phyloP scores from a whole-genome alignment of 2,113 vertebrate species.

The Ploceus nigricollis region DNA sequence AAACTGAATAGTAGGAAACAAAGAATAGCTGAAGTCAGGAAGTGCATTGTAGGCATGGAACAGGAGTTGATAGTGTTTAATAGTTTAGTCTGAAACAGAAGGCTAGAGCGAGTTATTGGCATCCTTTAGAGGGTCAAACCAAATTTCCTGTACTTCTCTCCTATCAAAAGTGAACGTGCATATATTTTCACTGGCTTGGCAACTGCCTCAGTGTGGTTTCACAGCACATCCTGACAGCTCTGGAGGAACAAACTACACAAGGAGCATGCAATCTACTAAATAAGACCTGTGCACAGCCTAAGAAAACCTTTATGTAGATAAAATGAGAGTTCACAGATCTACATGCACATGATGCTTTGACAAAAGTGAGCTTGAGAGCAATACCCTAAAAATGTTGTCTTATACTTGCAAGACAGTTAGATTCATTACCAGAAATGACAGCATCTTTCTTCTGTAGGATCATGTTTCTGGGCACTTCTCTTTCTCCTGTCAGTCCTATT shows the following conservation, averaged over 20 bases:
- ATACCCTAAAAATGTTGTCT: background rate
- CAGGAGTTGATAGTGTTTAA: constrained; percentile 31
- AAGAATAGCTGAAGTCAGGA: constrained; percentile 57
- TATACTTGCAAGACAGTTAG: background rate
- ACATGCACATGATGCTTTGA: background rate
- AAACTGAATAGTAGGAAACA: constrained; percentile 66
- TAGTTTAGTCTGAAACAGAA: constrained; percentile 46
- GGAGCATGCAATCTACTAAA: background rate
- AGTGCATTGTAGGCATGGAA: constrained; percentile 50
- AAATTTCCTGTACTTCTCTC: constrained; percentile 41
- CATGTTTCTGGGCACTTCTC: background rate
- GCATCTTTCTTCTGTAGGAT: background rate
- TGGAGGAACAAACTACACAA: background rate
- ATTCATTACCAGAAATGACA: background rate
- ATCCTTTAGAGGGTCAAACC: constrained; percentile 18
- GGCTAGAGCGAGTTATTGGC: background rate
- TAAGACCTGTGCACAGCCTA: background rate
- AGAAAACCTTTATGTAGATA: background rate
- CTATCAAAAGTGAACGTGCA: background rate
- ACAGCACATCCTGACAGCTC: constrained; percentile 4
- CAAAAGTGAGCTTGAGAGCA: background rate
- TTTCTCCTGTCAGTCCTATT: constrained; percentile 39
- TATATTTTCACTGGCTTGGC: constrained; percentile 33
- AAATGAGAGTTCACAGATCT: background rate
- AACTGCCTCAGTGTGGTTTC: background rate